Conservation (phyloP, 2,113 vertebrate species). For the Bos indicus region DNA sequence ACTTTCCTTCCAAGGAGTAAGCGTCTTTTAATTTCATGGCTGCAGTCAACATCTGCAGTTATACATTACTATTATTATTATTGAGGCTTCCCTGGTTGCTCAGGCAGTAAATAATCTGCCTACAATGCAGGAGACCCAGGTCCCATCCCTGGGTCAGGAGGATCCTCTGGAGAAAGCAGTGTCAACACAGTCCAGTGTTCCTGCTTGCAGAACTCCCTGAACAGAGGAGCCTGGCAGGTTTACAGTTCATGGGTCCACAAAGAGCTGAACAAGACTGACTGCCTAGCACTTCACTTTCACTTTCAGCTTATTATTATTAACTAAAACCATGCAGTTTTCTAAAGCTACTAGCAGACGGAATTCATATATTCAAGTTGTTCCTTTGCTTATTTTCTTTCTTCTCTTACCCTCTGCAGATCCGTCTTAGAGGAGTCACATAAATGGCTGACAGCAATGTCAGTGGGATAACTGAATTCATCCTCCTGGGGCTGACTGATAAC, state of each 20-base stretch:
- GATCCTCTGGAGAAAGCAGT: background rate
- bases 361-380: background rate
- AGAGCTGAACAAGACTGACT: background rate
- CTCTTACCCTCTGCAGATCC: background rate
- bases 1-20: no score
- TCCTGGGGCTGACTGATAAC: constrained; percentile 20
- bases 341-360: background rate
- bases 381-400: background rate
- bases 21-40: no score
- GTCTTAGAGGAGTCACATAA: background rate
- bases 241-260: background rate
- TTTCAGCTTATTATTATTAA: background rate
- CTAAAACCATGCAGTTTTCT: background rate
- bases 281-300: background rate
- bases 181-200: background rate
- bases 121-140: background rate
- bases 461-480: constrained; percentile 28
- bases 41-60: no score
- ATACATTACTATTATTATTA: background rate
- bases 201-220: background rate
- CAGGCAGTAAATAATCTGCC: background rate
- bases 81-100: background rate
- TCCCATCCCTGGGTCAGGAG: background rate
- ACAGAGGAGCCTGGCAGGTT: background rate
- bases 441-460: constrained; percentile 38